Evolutionary conservation across 2,113 vertebrate species (phyloP).

Genomic region (Drymodes brunneopygia): DNA sequence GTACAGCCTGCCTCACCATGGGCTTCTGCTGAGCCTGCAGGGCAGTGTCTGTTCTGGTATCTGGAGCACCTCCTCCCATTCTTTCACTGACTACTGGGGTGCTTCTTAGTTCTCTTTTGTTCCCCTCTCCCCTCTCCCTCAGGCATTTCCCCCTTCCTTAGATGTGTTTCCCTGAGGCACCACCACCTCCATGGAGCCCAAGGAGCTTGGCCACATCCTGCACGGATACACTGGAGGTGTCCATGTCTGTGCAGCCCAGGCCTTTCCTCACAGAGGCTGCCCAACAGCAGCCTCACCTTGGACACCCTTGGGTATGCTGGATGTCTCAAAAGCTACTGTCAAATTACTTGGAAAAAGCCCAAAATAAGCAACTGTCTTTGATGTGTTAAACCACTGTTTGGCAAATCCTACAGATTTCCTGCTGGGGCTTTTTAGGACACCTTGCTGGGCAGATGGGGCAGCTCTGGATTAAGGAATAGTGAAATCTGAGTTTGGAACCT

Average conservation of each 20-base stretch:
- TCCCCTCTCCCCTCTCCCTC: not conserved
- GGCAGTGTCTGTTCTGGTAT: not conserved
- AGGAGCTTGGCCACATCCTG: too few relatives aligned
- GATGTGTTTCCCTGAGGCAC: fast-evolving
- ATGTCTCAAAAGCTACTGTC: not conserved
- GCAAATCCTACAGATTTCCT: not conserved
- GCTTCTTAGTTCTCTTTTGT: not conserved
- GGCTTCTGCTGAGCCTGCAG: not conserved
- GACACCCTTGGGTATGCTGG: not conserved
- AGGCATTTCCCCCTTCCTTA: not conserved
- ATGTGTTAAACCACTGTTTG: not conserved
- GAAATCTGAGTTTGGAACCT: not conserved
- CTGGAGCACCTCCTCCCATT: not conserved
- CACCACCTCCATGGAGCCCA: fast-evolving
- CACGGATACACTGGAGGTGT: fast-evolving
- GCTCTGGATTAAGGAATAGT: not conserved
- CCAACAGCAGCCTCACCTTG: fast-evolving
- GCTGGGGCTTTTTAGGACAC: not conserved
- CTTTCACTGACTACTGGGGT: not conserved
- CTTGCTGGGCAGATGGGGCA: not conserved
- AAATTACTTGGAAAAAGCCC: not conserved
- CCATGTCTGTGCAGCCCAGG: too few relatives aligned
- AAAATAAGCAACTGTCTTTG: fast-evolving
- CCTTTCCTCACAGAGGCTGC: not conserved
- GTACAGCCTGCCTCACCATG: not conserved